Evolutionary conservation across 2,113 vertebrate genomes (phyloP).

Genomic region (Lagenorhynchus albirostris): DNA sequence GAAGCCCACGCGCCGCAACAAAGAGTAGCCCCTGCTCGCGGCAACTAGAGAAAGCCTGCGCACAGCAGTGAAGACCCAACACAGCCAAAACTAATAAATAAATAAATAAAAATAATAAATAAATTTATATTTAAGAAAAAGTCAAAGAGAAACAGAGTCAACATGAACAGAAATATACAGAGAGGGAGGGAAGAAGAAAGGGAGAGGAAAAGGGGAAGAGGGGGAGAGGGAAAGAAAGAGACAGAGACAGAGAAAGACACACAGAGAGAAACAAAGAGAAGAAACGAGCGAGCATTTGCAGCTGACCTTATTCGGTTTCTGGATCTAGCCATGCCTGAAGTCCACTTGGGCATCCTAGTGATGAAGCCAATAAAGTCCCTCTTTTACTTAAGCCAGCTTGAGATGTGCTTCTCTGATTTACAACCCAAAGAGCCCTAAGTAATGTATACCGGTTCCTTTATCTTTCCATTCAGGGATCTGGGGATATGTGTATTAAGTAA

Average conservation of each 20-base stretch:
- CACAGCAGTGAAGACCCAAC: no score
- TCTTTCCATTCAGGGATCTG: constrained; percentile 23
- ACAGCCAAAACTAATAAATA: no score
- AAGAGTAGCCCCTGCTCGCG: no score
- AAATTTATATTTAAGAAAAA: background rate
- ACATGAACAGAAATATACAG: background rate
- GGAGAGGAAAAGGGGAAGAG: background rate
- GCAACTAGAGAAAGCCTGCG: rapidly evolving
- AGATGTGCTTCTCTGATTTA: constrained; percentile 11
- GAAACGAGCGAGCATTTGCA: background rate
- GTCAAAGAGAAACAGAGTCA: background rate
- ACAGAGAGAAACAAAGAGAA: no score
- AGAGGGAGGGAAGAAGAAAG: no score
- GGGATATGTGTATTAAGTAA: constrained; percentile 37
- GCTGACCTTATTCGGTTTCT: background rate
- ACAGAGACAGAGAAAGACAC: background rate
- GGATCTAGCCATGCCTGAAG: constrained; percentile 28
- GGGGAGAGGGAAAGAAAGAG: background rate
- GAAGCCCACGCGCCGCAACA: no score
- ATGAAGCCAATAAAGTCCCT: background rate
- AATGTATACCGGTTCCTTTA: background rate
- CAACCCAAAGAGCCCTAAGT: background rate
- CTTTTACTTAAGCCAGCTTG: background rate
- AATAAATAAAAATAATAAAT: no score
- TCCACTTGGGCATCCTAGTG: background rate